Base-by-base conservation (phyloP, 2,888 invertebrate species). In the Pollenia griseotomentosa region DNA sequence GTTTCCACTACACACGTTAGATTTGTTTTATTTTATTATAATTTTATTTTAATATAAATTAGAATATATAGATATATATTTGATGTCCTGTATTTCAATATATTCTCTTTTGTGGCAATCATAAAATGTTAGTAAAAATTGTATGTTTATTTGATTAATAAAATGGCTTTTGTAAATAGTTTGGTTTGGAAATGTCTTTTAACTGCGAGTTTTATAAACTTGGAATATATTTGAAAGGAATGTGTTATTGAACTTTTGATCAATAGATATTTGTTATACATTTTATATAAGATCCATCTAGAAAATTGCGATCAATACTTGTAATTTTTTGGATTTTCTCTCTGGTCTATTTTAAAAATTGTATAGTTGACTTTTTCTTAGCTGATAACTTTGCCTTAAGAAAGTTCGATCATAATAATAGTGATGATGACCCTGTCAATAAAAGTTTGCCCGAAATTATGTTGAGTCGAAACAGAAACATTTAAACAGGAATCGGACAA, bases 1-100 rank as follows among this genome's bases (percentile, higher is more conserved):
- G 71, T 83, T 63, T 71, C 33, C 55, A 73, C 57, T 78, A 78
- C 65, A 78, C 63, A 59, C 42, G 46, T 71, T 77, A 48, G 16
- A 63, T 77, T 57, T 57, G 6, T 46, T 46, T 53, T 42, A 75
- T 75, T 19, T 48, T 42, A 33, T 33, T 33, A 33, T 33, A 33
- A 33, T 33, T 14, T 10, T 23, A 23, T 57, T 68, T 48, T 12
- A 65, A 57, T 53, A 71, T 53, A 71, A 63, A 53, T 33, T 11
- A 16, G 40, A 71, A 68, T 57, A 77, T 55, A 68, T 63, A n/a
- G n/a, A 71, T 19, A 16, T 8, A 23, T 19, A 63, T 63, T 53
- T 70, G 33, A 33, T 33, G 70, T 77, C 40, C 63, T 57, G 75
- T 77, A 44, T 70, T 63, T 65, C 4, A 53, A 63, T 73, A 73